Conservation (phyloP, 1,140 invertebrate genomes). For the Drosophila obscura region DNA sequence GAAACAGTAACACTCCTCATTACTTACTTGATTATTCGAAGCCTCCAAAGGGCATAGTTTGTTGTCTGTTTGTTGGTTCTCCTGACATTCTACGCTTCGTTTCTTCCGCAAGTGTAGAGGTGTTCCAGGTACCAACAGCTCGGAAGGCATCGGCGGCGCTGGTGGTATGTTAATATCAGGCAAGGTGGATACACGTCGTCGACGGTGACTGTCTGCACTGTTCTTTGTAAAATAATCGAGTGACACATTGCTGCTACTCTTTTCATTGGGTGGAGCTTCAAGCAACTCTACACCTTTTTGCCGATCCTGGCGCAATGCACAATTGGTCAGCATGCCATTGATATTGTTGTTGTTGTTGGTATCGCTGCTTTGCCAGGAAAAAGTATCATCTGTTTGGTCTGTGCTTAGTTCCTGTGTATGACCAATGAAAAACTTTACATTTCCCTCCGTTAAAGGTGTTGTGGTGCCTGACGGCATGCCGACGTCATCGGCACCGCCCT, state of each 20-base stretch:
- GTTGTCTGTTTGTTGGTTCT: slow-evolving; percentile 8
- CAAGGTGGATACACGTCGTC: slow-evolving; percentile 69
- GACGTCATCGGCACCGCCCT: slow-evolving; percentile 12
- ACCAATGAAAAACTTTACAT: slow-evolving; percentile 82
- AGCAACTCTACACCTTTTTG: slow-evolving; percentile 19
- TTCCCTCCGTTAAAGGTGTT: slow-evolving; percentile 41
- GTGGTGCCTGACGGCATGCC: slow-evolving; percentile 26
- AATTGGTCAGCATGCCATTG: slow-evolving; percentile 52
- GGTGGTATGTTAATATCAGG: slow-evolving; percentile 72
- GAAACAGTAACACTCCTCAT: slow-evolving; percentile 21
- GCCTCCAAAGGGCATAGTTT: slow-evolving; percentile 3
- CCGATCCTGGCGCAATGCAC: slow-evolving; percentile 50
- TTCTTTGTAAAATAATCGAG: slow-evolving; percentile 70
- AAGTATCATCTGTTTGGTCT: slow-evolving; percentile 61
- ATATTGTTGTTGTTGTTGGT: slow-evolving; percentile 57
- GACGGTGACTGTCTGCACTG: slow-evolving; percentile 26
- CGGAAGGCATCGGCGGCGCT: slow-evolving; percentile 67
- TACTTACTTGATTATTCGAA: slow-evolving; percentile 61
- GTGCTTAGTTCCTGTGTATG: slow-evolving; percentile 69
- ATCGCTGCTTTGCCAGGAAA: slow-evolving; percentile 69
- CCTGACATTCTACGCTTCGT: slow-evolving; percentile 46
- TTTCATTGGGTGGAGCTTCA: slow-evolving; percentile 36
- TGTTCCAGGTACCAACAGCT: slow-evolving; percentile 58
- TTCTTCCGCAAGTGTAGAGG: slow-evolving; percentile 68
- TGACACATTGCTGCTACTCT: slow-evolving; percentile 66